Evolutionary conservation across 2,113 vertebrate genomes (phyloP).

Genomic region (Thunnus maccoyii): DNA sequence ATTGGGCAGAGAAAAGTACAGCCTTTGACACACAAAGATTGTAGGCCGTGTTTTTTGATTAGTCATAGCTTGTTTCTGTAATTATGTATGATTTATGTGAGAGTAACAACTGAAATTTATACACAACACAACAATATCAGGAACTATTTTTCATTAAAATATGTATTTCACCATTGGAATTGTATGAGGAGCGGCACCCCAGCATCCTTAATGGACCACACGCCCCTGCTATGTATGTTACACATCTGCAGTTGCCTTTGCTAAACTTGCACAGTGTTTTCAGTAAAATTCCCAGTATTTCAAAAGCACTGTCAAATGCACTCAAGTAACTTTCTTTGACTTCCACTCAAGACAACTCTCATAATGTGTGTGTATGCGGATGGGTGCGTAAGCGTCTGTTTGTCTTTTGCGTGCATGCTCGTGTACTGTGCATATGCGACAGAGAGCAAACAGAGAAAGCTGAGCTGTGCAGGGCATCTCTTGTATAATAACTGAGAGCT

Average conservation of each 20-base stretch:
- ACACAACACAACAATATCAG: too few species aligned
- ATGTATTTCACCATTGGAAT: too few species aligned
- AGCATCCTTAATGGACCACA: too few species aligned
- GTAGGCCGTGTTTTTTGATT: too few species aligned
- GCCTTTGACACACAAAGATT: too few species aligned
- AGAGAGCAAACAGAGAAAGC: conserved; percentile 62
- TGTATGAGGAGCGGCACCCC: too few species aligned
- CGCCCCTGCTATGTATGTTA: too few species aligned
- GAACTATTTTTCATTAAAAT: too few species aligned
- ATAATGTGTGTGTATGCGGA: neutral
- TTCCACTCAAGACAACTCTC: neutral
- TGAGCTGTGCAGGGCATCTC: conserved; percentile 62
- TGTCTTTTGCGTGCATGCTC: conserved; percentile 18
- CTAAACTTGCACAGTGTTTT: neutral
- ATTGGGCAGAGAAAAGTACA: too few species aligned
- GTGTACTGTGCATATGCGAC: conserved; percentile 4
- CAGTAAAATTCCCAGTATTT: neutral
- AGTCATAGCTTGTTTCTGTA: too few species aligned
- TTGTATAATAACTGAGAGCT: conserved; percentile 79
- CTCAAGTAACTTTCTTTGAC: conserved; percentile 4
- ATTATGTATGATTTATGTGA: too few species aligned
- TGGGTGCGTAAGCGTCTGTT: conserved; percentile 16
- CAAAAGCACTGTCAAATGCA: neutral
- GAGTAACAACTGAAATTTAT: too few species aligned
- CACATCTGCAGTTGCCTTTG: neutral